Evolutionary conservation across 2,113 vertebrate genomes (phyloP), one percentile per base, ranked within the genome.

Genomic region (Rhipidura dahli): DNA sequence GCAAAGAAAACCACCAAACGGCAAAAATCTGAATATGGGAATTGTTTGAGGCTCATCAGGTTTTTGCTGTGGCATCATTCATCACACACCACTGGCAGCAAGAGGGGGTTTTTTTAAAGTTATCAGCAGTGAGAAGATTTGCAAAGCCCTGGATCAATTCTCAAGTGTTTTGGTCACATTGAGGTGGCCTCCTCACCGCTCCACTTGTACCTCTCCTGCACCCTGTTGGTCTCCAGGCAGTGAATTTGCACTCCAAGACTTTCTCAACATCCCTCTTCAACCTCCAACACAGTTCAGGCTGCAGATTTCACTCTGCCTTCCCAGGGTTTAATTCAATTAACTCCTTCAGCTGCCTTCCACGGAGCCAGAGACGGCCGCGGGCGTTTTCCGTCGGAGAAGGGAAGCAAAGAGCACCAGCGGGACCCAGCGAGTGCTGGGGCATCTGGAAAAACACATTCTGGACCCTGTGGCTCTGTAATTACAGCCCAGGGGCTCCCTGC

Each of bases 311-410:
- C 14, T 2, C 21, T 56, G 45, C n/a, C 30, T 84, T 45, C 31
- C 13, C 45, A 56, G 72, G 42, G 40, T 50, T 75, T 83, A 83
- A 86, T 83, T 37, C 50, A 27, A 23, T 86, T 54, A 78, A 69
- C 14, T 37, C 56, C 17, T 64, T 42, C 40, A 69, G 21, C 22
- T 35, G 60, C 44, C 21, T 73, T 65, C 47, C 44, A 6, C 0
- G 0, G 42, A 81, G 56, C 22, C 57, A 17, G 31, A 31, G 61
- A 20, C 27, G 80, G 76, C 30, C 31, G 11, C 42, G 5, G 8
- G 18, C 1, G 0, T 17, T 23, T 47, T 23, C 7, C 5, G 4
- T 18, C 4, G 3, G 37, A 69, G 11, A 19, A 30, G 44, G 42
- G 65, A 28, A 49, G 65, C n/a, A 10, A 24, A 56, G 19, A 54